phyloP scores from a whole-genome alignment of 2,113 vertebrate species.

The Anguilla rostrata region DNA sequence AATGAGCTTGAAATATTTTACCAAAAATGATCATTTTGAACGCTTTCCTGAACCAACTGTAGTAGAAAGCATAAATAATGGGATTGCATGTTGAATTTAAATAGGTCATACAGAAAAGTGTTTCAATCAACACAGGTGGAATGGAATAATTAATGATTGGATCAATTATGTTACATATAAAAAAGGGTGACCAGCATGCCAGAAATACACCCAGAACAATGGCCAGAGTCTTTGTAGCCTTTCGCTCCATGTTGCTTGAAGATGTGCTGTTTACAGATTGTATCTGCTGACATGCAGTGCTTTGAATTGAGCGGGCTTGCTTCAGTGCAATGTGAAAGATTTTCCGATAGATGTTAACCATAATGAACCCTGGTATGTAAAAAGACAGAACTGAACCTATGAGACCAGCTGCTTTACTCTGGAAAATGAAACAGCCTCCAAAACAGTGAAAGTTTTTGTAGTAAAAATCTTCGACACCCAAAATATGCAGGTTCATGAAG shows the following conservation, averaged over 20 bases:
- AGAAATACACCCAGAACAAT: slow-evolving; percentile 75
- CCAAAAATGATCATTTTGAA: slow-evolving; percentile 70
- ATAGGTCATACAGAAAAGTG: slow-evolving; percentile 75
- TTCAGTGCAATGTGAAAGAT: slow-evolving; percentile 32
- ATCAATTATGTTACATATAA: slow-evolving; percentile 66
- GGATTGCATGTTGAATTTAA: slow-evolving; percentile 70
- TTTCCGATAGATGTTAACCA: slow-evolving; percentile 33
- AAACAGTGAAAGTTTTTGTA: slow-evolving; percentile 54
- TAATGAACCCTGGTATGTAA: slow-evolving; percentile 28
- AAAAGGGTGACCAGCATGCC: slow-evolving; percentile 77
- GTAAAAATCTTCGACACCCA: slow-evolving; percentile 64
- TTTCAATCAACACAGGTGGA: slow-evolving; percentile 45
- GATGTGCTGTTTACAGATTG: background rate
- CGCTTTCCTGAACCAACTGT: slow-evolving; percentile 74
- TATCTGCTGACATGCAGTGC: slow-evolving; percentile 26
- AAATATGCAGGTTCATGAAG: slow-evolving; percentile 71
- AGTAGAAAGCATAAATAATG: slow-evolving; percentile 66
- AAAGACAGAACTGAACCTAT: slow-evolving; percentile 69
- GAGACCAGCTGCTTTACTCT: no score
- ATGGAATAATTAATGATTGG: slow-evolving; percentile 58
- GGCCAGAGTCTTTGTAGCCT: slow-evolving; percentile 62
- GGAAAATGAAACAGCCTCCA: slow-evolving; percentile 68
- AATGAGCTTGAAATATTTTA: slow-evolving; percentile 68
- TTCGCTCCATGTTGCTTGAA: slow-evolving; percentile 19
- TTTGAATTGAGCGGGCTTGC: slow-evolving; percentile 62